Conservation (phyloP, 2,113 vertebrate species). For the Megaceryle torquata region DNA sequence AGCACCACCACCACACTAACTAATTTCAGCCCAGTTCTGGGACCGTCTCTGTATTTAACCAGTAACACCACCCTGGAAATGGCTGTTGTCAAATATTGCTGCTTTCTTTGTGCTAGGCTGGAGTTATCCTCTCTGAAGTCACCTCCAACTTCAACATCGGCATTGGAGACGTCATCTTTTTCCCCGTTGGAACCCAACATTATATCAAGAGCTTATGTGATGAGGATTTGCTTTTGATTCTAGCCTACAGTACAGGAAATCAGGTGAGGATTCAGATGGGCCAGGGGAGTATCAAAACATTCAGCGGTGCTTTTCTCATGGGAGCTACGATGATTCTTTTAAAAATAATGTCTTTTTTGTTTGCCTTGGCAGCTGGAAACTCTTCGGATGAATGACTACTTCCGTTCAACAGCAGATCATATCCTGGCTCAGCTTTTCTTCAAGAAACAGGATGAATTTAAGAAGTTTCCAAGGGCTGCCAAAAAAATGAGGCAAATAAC, state of each 20-base stretch:
- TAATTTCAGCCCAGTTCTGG: background rate
- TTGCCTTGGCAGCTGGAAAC: conserved; percentile 60
- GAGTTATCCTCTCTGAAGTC: conserved; percentile 37
- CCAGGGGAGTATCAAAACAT: too few species aligned
- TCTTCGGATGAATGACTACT: conserved; percentile 69
- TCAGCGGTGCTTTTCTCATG: too few species aligned
- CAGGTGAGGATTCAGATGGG: conserved; percentile 34
- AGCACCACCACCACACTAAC: too few species aligned
- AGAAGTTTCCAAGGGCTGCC: conserved; percentile 60
- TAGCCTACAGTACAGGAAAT: conserved; percentile 70
- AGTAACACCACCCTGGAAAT: background rate
- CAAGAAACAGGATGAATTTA: conserved; percentile 71
- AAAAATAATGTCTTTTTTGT: background rate
- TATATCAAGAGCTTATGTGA: conserved; percentile 69
- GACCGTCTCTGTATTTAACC: background rate
- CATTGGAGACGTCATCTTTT: conserved; percentile 72
- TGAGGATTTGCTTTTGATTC: conserved; percentile 66
- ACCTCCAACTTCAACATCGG: conserved; percentile 52
- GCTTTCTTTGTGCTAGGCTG: background rate
- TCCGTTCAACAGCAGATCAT: conserved; percentile 61
- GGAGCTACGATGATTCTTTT: background rate
- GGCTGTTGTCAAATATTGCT: background rate
- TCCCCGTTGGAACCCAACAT: conserved; percentile 71
- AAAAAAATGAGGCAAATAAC: conserved; percentile 41
- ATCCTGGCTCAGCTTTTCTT: conserved; percentile 74